A percentile compares a stretch with the other conserved stretches of the same genome.
Conservation (phyloP, 37 sponge, comb jelly and placozoan genomes). For the Chondrosia reniformis region DNA sequence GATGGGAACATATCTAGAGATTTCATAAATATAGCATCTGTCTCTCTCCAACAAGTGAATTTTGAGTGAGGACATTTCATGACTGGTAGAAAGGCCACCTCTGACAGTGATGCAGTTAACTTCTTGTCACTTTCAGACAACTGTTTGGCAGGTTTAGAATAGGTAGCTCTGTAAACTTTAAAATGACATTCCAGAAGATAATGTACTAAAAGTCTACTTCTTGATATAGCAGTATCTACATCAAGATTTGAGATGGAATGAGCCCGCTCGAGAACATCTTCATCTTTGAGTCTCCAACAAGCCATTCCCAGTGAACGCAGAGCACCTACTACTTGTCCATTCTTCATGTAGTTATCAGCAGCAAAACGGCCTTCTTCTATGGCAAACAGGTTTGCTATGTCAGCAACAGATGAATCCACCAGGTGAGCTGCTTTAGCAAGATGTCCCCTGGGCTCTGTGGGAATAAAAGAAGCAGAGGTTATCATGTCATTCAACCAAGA, state of each 20-base stretch:
- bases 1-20: no score
- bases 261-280: constrained; percentile 45
- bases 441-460: background rate
- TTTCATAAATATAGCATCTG: no score
- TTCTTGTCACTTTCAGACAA: background rate
- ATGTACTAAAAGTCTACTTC: constrained; percentile 12
- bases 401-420: constrained; percentile 19
- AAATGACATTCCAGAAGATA: constrained; percentile 11
- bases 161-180: background rate
- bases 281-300: constrained; percentile 4
- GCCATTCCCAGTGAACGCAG: constrained; percentile 40
- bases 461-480: constrained; percentile 26
- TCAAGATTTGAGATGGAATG: constrained; percentile 14
- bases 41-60: no score
- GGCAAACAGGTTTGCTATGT: constrained; percentile 21
- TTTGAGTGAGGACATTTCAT: background rate
- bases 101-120: background rate
- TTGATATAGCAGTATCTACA: constrained; percentile 7
- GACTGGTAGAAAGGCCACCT: constrained; percentile 27
- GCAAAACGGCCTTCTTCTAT: constrained; percentile 50
- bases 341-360: background rate
- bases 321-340: background rate
- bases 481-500: constrained; percentile 38
- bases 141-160: background rate
- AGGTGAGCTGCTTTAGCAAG: constrained; percentile 11